phyloP scores from a whole-genome alignment of 2,888 invertebrate genomes.

The Coelinius sp. region DNA sequence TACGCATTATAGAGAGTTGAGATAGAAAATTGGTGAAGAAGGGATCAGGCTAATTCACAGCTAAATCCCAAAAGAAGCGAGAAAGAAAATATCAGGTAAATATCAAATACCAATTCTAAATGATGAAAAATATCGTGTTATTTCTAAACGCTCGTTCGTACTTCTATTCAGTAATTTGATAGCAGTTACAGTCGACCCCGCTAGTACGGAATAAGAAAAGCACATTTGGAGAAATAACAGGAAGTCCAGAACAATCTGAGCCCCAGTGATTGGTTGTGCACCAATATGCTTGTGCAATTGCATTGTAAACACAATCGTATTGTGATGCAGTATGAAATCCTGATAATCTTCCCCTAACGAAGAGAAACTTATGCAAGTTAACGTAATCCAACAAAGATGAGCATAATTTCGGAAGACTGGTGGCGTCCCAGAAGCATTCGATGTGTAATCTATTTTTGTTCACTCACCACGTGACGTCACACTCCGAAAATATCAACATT shows the following conservation, averaged over 20 bases:
- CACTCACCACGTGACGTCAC: constrained; percentile 66
- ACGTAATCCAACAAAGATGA: constrained; percentile 50
- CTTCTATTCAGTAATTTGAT: background rate
- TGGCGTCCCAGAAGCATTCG: constrained; percentile 60
- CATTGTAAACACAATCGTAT: constrained; percentile 1
- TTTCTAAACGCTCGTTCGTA: background rate
- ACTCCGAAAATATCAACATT: constrained; percentile 66
- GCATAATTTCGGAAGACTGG: constrained; percentile 44
- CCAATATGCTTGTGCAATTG: background rate
- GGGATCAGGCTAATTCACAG: too few species aligned
- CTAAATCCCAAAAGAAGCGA: too few species aligned
- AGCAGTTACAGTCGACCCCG: background rate
- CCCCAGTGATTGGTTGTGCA: background rate
- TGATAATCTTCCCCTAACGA: background rate
- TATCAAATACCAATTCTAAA: background rate
- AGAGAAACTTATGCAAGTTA: constrained; percentile 21
- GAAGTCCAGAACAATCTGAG: constrained; percentile 9
- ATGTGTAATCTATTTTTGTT: constrained; percentile 64
- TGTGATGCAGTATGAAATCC: background rate
- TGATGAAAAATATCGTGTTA: background rate
- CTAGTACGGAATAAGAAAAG: background rate
- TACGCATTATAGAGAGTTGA: too few species aligned
- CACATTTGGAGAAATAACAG: background rate
- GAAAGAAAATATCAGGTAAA: too few species aligned
- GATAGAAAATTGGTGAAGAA: too few species aligned